phyloP scores from a whole-genome alignment of 2,888 invertebrate species.

The Hipparchia semele region DNA sequence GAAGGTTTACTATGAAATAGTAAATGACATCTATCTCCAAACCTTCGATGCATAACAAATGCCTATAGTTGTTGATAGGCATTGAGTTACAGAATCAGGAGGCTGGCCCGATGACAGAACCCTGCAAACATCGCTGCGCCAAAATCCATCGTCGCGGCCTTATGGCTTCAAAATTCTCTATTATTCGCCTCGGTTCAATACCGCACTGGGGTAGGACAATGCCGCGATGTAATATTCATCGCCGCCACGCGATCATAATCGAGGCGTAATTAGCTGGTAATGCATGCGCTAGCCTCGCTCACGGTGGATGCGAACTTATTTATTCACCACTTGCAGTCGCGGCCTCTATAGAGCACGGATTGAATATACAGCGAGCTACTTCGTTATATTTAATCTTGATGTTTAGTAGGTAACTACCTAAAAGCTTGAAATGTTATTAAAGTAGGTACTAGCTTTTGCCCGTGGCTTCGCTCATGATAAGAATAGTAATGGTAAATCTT shows the following conservation, averaged over 20 bases:
- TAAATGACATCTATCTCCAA: no score
- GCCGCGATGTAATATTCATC: constrained; percentile 58
- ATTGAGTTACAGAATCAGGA: no score
- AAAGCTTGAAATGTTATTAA: background rate
- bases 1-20: no score
- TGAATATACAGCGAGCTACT: constrained; percentile 1
- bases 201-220: constrained; percentile 49
- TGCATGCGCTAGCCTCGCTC: constrained; percentile 19
- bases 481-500: no score
- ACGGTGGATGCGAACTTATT: constrained; percentile 17
- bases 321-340: constrained; percentile 18
- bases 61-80: no score
- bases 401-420: background rate
- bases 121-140: background rate
- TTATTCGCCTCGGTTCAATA: constrained; percentile 46
- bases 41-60: no score
- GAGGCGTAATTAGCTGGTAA: constrained; percentile 45
- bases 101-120: no score
- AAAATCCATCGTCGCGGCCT: constrained; percentile 3
- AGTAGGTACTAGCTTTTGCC: no score
- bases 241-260: constrained; percentile 56
- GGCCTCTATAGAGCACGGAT: background rate
- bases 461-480: no score
- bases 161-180: constrained; percentile 16
- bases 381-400: background rate